Conservation (phyloP, 1,140 invertebrate genomes). For the Drosophila kepulauana region DNA sequence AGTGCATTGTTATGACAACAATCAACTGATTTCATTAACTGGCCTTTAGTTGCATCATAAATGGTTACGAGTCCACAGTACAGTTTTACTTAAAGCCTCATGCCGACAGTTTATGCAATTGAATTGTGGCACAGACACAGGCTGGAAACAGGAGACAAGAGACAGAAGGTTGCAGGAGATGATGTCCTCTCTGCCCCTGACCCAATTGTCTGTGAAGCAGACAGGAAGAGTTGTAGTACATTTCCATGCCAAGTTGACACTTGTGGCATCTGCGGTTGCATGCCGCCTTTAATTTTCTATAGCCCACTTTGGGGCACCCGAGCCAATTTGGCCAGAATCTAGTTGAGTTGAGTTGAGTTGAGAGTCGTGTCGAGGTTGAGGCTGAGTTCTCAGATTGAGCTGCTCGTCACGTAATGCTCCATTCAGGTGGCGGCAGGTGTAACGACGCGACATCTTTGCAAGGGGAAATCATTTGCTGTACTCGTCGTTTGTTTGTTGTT, state of each 20-base stretch:
- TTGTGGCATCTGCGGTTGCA: conserved; percentile 14
- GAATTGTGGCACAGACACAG: neutral
- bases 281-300: conserved; percentile 13
- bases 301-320: conserved; percentile 14
- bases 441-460: conserved; percentile 26
- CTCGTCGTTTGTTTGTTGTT: conserved; percentile 15
- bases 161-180: too few species aligned
- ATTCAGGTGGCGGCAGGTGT: conserved; percentile 29
- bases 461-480: conserved; percentile 28
- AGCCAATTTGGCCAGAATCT: conserved; percentile 7
- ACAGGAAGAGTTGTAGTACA: neutral
- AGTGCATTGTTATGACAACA: conserved; percentile 18
- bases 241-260: conserved; percentile 10
- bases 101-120: conserved; percentile 23
- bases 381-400: conserved; percentile 20
- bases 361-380: neutral
- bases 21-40: conserved; percentile 33
- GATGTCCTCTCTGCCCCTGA: conserved; percentile 2
- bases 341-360: too few species aligned
- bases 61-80: conserved; percentile 9
- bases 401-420: conserved; percentile 44
- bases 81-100: conserved; percentile 10
- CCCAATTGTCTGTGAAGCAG: neutral
- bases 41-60: conserved; percentile 43
- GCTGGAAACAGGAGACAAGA: neutral